Evolutionary conservation across 2,113 vertebrate genomes (phyloP), one percentile per base, ranked within the genome.

Genomic region (Channa maculata): DNA sequence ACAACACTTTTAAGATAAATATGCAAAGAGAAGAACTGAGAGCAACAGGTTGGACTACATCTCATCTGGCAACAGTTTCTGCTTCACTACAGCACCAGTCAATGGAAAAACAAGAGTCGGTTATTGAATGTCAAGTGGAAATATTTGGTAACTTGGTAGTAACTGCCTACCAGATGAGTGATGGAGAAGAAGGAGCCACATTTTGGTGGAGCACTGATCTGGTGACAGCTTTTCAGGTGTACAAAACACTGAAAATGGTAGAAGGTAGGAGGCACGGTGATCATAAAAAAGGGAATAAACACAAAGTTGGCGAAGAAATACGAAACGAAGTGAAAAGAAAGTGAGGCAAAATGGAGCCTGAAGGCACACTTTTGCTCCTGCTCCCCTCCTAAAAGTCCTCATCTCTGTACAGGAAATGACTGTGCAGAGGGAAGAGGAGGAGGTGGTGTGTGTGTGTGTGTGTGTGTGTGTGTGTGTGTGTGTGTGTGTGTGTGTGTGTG

Each of bases 61-160:
- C 79, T 89, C 87, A 91, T 89, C 89, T 91, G 89, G 89, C 86
- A 89, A 82, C 80, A 10, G 80, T 88, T 88, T 88, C 73, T 71
- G 41, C 8, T 78, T 15, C 15, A 12, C 43, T 53, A 14, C 69
- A 61, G 60, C 59, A 59, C 63, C 58, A 43, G 59, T 57, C n/a
- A 38, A 38, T 65, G 70, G 69, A 44, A 46, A 77, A 82, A 79
- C 68, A 74, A 52, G 57, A 59, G 80, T 33, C 24, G 14, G 12
- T 86, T 81, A 76, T 83, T 73, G 67, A 64, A 77, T 67, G 80
- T 85, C 58, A 81, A 53, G 73, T 82, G 79, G 55, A 88, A 82
- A 82, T 76, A 60, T 77, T 72, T 81, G 58, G 82, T 69, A 72
- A 86, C 75, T 86, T 75, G 83, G 80, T 82, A 83, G 80, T 65